Percentiles rank a stretch among this genome's conserved stretches.
These are phyloP conservation scores for Cyprinodon tularosa DNA, from an alignment of 2,113 vertebrate genomes.

Conservation along the genomic window DNA sequence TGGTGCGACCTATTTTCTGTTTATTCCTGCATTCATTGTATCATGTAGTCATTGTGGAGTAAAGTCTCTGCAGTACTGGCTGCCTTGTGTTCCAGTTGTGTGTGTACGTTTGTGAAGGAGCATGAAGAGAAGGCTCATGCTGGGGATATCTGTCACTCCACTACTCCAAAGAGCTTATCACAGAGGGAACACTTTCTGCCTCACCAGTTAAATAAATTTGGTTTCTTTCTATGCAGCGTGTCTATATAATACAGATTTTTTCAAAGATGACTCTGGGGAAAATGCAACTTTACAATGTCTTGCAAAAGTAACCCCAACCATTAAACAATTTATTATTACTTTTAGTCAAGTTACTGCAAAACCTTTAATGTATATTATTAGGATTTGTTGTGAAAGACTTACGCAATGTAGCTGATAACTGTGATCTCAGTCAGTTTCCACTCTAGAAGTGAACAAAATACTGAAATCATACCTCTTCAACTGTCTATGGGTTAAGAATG, in stretches of 20 bases:
- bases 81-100: constrained; percentile 55
- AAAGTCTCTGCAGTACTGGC: constrained; percentile 36
- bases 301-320: background rate
- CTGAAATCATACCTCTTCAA: too few species aligned
- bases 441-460: too few species aligned
- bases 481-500: too few species aligned
- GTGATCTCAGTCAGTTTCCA: too few species aligned
- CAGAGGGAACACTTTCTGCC: constrained; percentile 68
- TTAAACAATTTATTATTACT: background rate
- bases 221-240: constrained; percentile 42
- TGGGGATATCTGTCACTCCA: constrained; percentile 67
- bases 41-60: constrained; percentile 32
- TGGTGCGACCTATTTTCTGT: constrained; percentile 48
- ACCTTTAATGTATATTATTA: background rate
- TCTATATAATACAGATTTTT: constrained; percentile 45
- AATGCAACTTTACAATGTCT: constrained; percentile 17
- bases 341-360: background rate
- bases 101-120: constrained; percentile 23
- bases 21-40: constrained; percentile 32
- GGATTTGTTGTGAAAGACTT: background rate
- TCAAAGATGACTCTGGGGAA: constrained; percentile 43
- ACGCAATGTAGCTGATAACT: background rate
- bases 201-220: constrained; percentile 60
- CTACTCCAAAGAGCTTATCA: constrained; percentile 70
- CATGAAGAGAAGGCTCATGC: constrained; percentile 59